Base-by-base conservation (phyloP, 1,140 invertebrate genomes). In the Zaprionus vittiger region DNA sequence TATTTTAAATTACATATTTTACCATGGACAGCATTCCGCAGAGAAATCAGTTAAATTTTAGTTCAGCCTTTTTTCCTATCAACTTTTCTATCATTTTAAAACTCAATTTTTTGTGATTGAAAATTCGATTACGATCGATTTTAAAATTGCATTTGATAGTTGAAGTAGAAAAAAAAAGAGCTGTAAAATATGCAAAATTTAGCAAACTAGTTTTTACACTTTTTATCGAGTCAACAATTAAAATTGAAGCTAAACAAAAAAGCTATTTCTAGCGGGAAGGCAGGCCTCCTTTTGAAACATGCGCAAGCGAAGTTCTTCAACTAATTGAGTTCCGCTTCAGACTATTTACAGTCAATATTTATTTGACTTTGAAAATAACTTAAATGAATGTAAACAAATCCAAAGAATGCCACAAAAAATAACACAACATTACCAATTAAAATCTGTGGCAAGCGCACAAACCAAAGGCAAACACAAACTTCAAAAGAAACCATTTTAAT, bases 341-440 rank as follows among this genome's bases (percentile, higher is more conserved):
- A 56, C 37, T 49, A n/a, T 38, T 6, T n/a, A 57, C 55, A 54
- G 44, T 17, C 64, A 38, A 63, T 31, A 59, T 65, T 72, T 72
- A 54, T 65, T 52, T 60, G 47, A 72, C 55, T 72, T 65, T 65
- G 14, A 31, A 60, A 76, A 76, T 64, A 57, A 44, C 28, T 57
- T 65, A 6, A 65, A 72, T 31, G 61, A 65, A 70, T 7, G 61
- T 26, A 82, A 67, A 68, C 66, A 84, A 80, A 47, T 20, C 56
- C 47, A 37, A 7, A 20, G 31, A 56, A 59, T 28, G 60, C 52
- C 76, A 73, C 7, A 17, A 17, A 47, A 47, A 17, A 47, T 4
- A 17, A 17, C n/a, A 55, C 61, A 74, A 85, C 66, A 75, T 71
- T 24, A 49, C 49, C 83, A 86, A 86, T 86, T 86, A 87, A 86